Base-by-base conservation (phyloP, 2,888 invertebrate genomes). In the Isoperla grammatica region DNA sequence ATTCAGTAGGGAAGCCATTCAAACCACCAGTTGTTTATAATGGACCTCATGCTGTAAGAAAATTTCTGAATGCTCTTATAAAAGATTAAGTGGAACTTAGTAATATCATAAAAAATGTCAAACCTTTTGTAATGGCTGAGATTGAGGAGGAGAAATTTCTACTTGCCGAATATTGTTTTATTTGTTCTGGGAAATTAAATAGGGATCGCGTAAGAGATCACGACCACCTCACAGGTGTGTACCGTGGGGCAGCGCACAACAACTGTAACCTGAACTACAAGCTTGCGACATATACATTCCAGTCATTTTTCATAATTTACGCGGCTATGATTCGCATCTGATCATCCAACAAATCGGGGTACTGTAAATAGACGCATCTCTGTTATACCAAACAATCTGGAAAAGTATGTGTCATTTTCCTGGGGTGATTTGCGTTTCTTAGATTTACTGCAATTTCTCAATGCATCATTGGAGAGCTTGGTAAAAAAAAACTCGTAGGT, bases 201-300 rank as follows among this genome's bases (percentile, higher is more conserved):
- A 63, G 66, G 49, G 19, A 40, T 37, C 57, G 67, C 37, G 69
- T 69, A 19, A 43, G 60, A 2, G 69, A 71, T 62, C 70, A 72
- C 59, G 56, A 61, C 57, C 70, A 71, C 60, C 58, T 70, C 11
- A 69, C 67, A 15, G 69, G 69, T 35, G 62, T 60, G 35, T 70
- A 63, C 59, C 54, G 69, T 37, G 69, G 68, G 15, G 63, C 65
- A 5, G 67, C 68, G 6, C 69, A 70, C 63, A 60, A 64, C 23
- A 48, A 13, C 12, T 71, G 71, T 53, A 72, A n/a, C 8, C 29
- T 29, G 8, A 29, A 29, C 8, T 29, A 29, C 8, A n/a, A n/a
- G n/a, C n/a, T n/a, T 73, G 64, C 40, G 73, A 22, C 67, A 70
- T 57, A 29, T 64, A 65, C 17, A 65, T 73, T 39, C 72, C 71